Base-by-base conservation (phyloP, 2,113 vertebrate species). In the Rhabdornis inornatus region DNA sequence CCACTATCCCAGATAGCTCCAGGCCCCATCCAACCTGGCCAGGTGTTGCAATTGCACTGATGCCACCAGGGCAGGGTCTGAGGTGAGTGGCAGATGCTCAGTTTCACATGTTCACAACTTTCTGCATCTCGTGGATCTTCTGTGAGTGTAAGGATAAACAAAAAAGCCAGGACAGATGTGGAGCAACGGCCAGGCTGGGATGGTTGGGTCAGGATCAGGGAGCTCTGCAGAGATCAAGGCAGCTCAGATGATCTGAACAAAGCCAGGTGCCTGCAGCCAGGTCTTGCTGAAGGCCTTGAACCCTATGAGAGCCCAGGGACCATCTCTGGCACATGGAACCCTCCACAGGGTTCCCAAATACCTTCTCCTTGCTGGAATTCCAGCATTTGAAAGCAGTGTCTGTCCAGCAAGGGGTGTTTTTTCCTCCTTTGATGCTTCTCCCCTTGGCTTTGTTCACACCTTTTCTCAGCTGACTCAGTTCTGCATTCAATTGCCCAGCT, bases 141-240 rank as follows among this genome's bases (percentile, higher is more conserved):
- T 0, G 0, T 5, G 28, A 9, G 13, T 5, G 5, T 15, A 1
- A 70, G 42, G 22, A 30, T 25, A 87, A 89, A 4, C 30, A 6
- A 15, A 35, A 60, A 68, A 63, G 7, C 15, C 59, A 19, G 75
- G 42, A 39, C 0, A 44, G 52, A 13, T 9, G 13, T 37, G 50
- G 71, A 84, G 27, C 23, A 49, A 69, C 87, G 17, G 15, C 47
- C 16, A 3, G 1, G 8, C 30, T 8, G 9, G 24, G n/a, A 33
- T 30, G 44, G 23, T 6, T 52, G 37, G 21, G 40, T 19, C 42
- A 49, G 64, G 42, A 59, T 25, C 12, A 6, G 42, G 37, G 22
- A 35, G 21, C 9, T 31, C 64, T 53, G 40, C 50, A 24, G 0
- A 31, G 33, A 22, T 35, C 16, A 55, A 52, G 25, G 13, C 28